phyloP scores from a whole-genome alignment of 2,888 invertebrate species.

The Petrophora chlorosata region DNA sequence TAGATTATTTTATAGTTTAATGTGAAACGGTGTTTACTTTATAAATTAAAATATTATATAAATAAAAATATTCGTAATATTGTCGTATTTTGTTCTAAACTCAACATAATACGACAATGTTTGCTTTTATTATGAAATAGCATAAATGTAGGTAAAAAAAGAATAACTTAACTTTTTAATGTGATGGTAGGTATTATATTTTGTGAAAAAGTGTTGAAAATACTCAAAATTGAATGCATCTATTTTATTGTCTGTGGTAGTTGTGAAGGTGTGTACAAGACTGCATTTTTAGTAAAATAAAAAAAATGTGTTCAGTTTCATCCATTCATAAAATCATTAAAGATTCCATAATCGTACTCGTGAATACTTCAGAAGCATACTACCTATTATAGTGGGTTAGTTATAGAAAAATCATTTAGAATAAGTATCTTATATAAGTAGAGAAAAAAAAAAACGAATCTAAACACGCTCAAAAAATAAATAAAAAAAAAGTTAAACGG shows the following conservation, averaged over 20 bases:
- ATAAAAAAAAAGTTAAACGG: no score
- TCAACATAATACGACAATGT: conserved; percentile 58
- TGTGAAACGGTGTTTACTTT: no score
- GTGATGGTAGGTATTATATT: background rate
- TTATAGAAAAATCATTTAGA: no score
- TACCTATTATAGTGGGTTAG: no score
- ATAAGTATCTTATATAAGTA: no score
- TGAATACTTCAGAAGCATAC: no score
- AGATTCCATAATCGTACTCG: background rate
- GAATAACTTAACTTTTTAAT: background rate
- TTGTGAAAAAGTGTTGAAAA: conserved; percentile 7
- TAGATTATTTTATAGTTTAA: no score
- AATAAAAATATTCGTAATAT: no score
- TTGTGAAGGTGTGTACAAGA: conserved; percentile 34
- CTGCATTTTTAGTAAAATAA: conserved; percentile 24
- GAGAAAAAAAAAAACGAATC: no score
- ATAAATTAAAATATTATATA: no score
- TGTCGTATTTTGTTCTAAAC: conserved; percentile 51
- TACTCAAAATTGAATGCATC: conserved; percentile 8
- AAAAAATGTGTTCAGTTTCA: background rate
- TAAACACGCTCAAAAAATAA: no score
- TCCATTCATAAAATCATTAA: background rate
- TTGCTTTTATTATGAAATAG: conserved; percentile 28
- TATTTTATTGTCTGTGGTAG: conserved; percentile 14
- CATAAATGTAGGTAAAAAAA: background rate